Evolutionary conservation across 2,888 invertebrate genomes (phyloP), one percentile per base, ranked within the genome.

Genomic region (Bursaphelenchus okinawaensis): DNA sequence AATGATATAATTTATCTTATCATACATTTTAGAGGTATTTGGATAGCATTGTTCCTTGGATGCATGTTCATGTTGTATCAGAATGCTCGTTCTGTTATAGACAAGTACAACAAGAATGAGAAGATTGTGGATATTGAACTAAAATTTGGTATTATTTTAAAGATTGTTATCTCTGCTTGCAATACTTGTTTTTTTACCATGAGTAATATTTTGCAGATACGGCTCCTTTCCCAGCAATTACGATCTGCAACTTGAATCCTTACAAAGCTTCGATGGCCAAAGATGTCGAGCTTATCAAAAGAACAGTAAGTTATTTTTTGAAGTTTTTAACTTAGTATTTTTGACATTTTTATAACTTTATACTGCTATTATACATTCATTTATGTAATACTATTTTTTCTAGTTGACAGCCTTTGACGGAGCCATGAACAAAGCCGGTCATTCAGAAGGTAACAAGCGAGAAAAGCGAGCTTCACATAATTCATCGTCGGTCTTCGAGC

Each of bases 91-190:
- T 71, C 71, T 12, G 77, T 80, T 12, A 27, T 76, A 8, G 74
- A 74, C 24, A 80, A 80, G 66, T 80, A 79, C 58, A 73, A 80
- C 31, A 55, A 76, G 55, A 80, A 78, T 60, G 80, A 80, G 58
- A 80, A 80, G 60, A 80, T 80, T 66, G 79, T 80, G 1, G 80
- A 80, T 55, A 80, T 80, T 57, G 75, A 76, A 31, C 59, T 80
- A 20, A 80, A 80, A 63, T 80, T 80, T 64, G 80, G 77, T 76
- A 29, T n/a, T n/a, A n/a, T n/a, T n/a, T n/a, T n/a, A n/a, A n/a
- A n/a, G n/a, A n/a, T n/a, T n/a, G n/a, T n/a, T n/a, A n/a, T n/a
- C n/a, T n/a, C n/a, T n/a, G n/a, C n/a, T n/a, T n/a, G n/a, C n/a
- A n/a, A n/a, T n/a, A n/a, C n/a, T n/a, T n/a, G n/a, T n/a, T n/a